A percentile compares a stretch with the other conserved stretches of the same genome.
Conservation (phyloP, 2,797 vertebrate species). For the Chiloscyllium punctatum region DNA sequence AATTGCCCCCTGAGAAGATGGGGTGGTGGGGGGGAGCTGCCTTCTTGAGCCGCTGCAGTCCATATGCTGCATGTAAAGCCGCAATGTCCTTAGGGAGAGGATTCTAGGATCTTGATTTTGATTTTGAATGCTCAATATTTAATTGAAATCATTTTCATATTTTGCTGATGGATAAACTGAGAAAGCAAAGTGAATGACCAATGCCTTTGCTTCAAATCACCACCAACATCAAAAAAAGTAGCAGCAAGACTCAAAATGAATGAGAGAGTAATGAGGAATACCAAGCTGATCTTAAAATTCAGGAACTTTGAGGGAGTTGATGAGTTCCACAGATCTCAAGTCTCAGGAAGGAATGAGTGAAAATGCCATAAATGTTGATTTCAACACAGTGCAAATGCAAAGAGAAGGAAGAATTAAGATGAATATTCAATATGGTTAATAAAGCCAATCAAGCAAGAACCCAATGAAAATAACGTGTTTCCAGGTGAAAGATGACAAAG, state of each 20-base stretch:
- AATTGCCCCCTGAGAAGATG: too few relatives aligned
- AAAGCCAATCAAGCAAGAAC: neutral
- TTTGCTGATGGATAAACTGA: neutral
- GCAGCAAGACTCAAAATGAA: neutral
- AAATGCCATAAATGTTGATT: neutral
- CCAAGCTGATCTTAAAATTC: too few relatives aligned
- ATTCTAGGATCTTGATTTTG: too few relatives aligned
- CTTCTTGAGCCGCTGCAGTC: too few relatives aligned
- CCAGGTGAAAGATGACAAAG: neutral
- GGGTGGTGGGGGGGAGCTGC: too few relatives aligned
- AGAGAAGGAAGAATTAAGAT: neutral
- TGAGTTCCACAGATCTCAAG: neutral
- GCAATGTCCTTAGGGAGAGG: too few relatives aligned
- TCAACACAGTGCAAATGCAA: neutral
- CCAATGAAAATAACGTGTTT: neutral
- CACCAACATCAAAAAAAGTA: neutral
- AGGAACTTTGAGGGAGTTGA: too few relatives aligned
- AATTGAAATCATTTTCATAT: neutral
- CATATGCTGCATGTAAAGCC: too few relatives aligned
- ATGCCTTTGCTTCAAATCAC: neutral
- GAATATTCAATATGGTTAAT: neutral
- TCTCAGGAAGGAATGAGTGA: neutral
- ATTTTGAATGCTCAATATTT: neutral
- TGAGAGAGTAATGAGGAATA: neutral
- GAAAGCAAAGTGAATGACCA: too few relatives aligned